Evolutionary conservation across 2,113 vertebrate species (phyloP).

Genomic region (Aleadryas rufinucha): DNA sequence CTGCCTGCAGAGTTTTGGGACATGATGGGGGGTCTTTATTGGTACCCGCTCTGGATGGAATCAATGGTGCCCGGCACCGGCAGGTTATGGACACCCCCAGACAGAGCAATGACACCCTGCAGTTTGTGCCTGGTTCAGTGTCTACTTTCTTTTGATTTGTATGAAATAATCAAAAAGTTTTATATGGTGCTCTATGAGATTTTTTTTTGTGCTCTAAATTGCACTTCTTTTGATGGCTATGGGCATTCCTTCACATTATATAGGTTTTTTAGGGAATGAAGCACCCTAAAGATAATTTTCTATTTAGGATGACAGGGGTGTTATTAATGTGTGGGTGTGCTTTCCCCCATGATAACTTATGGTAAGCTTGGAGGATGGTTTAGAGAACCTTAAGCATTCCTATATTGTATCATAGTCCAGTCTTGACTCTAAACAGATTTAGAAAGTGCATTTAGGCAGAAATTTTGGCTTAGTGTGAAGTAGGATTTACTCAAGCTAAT

Average conservation of each 20-base stretch:
- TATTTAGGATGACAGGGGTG: not conserved
- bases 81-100: not conserved
- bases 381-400: not conserved
- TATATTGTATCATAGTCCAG: not conserved
- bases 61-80: rapidly evolving
- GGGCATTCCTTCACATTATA: not conserved
- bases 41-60: not conserved
- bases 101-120: not conserved
- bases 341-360: not conserved
- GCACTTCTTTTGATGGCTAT: not conserved
- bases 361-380: not conserved
- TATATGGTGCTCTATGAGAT: not conserved
- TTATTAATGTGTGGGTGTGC: rapidly evolving
- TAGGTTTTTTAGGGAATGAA: not conserved
- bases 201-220: not conserved
- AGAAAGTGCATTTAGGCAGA: not conserved
- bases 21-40: rapidly evolving
- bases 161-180: not conserved
- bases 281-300: rapidly evolving
- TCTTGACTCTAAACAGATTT: not conserved
- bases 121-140: not conserved
- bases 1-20: not conserved
- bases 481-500: not conserved
- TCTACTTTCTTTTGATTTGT: not conserved
- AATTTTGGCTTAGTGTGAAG: not conserved